Base-by-base conservation (phyloP, 64 coral and sea anemone genomes). In the Pocillopora verrucosa region DNA sequence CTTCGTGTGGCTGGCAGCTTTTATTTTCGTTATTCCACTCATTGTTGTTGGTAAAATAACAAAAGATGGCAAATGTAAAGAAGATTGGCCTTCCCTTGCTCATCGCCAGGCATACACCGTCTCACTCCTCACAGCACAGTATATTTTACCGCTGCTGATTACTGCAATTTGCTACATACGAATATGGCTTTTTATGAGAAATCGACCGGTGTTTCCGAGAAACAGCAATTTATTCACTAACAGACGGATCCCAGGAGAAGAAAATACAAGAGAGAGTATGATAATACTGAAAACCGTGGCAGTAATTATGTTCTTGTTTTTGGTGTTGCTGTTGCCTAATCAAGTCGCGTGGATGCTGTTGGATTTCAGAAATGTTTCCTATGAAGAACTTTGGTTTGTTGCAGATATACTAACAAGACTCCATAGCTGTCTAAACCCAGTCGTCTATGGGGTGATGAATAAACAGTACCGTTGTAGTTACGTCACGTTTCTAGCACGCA, bases 91-190 rank as follows among this genome's bases (percentile, higher is more conserved):
- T 11, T 77, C 76, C 7, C 20, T 14, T 60, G 12, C 62, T 19
- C 83, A 93, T 25, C 63, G 91, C 76, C 69, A 90, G 51, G 80
- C 77, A 0, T 96, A 96, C 76, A 96, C 95, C 5, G 91, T 65
- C 19, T 78, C 84, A 2, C 51, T 96, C 15, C 76, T 88, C 75
- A 61, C 90, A 11, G 38, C 93, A 20, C 95, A 96, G 36, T 93
- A 96, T 20, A 68, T 87, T 61, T 34, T 96, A 17, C 95, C 95
- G 16, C 65, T 96, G 13, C 51, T 88, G 1, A 78, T 96, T 10
- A 93, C 93, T 38, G 60, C 86, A 0, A 56, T 93, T 11, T 92
- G 91, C 2, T 96, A 96, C 70, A 73, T 96, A 62, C 86, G 91
- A 37, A 96, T 96, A 68, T 92, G 87, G 11, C 59, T 88, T 5